Base-by-base conservation (phyloP, 2,113 vertebrate genomes). In the Cryptomyrus ogoouensis region DNA sequence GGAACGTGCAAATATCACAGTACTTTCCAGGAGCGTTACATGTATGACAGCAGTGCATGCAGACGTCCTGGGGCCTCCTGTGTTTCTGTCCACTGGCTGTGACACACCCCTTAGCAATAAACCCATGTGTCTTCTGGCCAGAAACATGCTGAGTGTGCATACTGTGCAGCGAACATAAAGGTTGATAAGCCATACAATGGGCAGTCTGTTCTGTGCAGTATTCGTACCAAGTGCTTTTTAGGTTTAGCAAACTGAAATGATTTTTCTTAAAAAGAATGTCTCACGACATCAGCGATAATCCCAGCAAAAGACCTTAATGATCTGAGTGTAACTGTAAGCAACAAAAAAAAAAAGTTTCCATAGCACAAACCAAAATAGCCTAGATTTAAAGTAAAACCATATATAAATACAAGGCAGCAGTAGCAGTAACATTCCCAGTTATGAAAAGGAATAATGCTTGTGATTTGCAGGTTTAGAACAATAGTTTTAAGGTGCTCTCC, bases 181-280 rank as follows among this genome's bases (percentile, higher is more conserved):
- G 35, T 80, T 42, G 13, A 21, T 77, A 77, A 77, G 70, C 70
- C 70, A 39, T 39, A 77, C 35, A 80, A 80, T 80, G 31, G 31
- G 2, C 70, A 74, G 70, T 74, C 70, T 66, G 62, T 13, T 70
- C 62, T 80, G 35, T 35, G 74, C 74, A 17, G 74, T 77, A 42
- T 42, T 80, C 35, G 10, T 70, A 70, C 27, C 62, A 70, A 70
- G 27, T 70, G 27, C 62, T 39, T 42, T 80, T 80, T 17, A 80
- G 74, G 74, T 80, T 80, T 80, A 42, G 31, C 74, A 80, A 80
- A 80, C 74, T 80, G 74, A 42, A 80, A 42, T 39, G 74, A 80
- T 39, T 80, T 42, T 80, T 80, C 74, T 80, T 80, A 80, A 80
- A 80, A 19, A 42, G 74, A 42, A 80, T 15, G 13, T 42, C 15